Evolutionary conservation across 2,113 vertebrate species (phyloP).

Genomic region (Melanotaenia duboulayi): DNA sequence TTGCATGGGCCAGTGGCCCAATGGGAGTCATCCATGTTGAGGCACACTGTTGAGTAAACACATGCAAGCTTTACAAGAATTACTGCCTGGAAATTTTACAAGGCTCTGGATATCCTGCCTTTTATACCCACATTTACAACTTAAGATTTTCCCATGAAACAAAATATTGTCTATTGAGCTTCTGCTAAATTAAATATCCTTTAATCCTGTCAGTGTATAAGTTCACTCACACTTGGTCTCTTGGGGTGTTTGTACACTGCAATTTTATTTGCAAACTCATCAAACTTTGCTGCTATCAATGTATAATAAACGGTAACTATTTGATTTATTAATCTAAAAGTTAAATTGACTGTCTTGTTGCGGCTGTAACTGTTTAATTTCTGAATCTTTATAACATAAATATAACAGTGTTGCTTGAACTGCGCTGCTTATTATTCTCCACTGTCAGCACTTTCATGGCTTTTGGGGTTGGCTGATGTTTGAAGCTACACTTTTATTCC

Average conservation of each 20-base stretch:
- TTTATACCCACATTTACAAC: constrained; percentile 42
- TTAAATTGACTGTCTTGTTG: background rate
- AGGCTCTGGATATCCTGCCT: constrained; percentile 73
- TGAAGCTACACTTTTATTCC: constrained; percentile 65
- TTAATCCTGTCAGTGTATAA: constrained; percentile 5
- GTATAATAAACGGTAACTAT: too few relatives aligned
- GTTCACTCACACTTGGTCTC: too few relatives aligned
- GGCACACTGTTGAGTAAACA: constrained; percentile 73
- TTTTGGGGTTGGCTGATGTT: constrained; percentile 36
- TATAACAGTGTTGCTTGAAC: constrained; percentile 9
- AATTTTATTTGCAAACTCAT: background rate
- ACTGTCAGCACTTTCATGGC: constrained; percentile 50
- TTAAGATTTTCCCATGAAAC: constrained; percentile 65
- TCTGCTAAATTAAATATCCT: constrained; percentile 10
- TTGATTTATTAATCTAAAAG: background rate
- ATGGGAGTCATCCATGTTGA: constrained; percentile 47
- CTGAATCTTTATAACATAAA: constrained; percentile 22
- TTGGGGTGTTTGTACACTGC: background rate
- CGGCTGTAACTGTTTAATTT: background rate
- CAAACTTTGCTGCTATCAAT: too few relatives aligned
- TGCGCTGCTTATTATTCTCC: constrained; percentile 21
- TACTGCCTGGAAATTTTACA: constrained; percentile 76
- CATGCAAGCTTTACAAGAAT: constrained; percentile 69
- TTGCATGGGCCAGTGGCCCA: constrained; percentile 52
- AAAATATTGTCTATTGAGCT: constrained; percentile 19